Conservation (phyloP, 2,888 invertebrate species). For the Hyposoter didymator region DNA sequence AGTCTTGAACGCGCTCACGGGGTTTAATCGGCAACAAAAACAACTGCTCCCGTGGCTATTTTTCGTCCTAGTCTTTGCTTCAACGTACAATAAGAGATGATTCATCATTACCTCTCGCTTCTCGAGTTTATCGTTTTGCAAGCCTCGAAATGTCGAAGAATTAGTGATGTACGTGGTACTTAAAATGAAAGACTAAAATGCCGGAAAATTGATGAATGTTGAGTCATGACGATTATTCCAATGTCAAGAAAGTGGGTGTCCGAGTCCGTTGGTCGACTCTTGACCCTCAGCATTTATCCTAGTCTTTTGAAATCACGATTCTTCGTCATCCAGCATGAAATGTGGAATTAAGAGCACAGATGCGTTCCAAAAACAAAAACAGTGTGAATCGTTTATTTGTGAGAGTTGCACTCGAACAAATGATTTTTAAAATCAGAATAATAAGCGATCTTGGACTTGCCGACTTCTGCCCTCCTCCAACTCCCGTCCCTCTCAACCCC, state of each 20-base stretch:
- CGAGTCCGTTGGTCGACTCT: not conserved
- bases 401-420: constrained; percentile 38
- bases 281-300: constrained; percentile 61
- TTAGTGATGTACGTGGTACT: constrained; percentile 16
- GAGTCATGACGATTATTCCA: constrained; percentile 11
- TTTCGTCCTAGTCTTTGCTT: constrained; percentile 56
- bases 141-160: constrained; percentile 19
- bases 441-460: constrained; percentile 35
- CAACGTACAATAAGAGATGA: constrained; percentile 62
- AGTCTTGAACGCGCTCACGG: constrained; percentile 44
- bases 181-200: constrained; percentile 11
- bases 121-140: constrained; percentile 22
- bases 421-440: constrained; percentile 23
- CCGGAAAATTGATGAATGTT: not conserved
- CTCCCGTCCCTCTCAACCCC: not conserved
- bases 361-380: constrained; percentile 12
- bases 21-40: constrained; percentile 11
- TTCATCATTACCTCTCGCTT: constrained; percentile 40
- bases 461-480: not conserved
- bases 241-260: constrained; percentile 4
- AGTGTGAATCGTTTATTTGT: constrained; percentile 6
- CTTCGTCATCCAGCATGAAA: constrained; percentile 20
- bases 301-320: constrained; percentile 67
- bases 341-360: constrained; percentile 14
- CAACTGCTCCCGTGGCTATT: constrained; percentile 26